phyloP scores from a whole-genome alignment of 2,888 invertebrate species.

The Galerucella pusilla region DNA sequence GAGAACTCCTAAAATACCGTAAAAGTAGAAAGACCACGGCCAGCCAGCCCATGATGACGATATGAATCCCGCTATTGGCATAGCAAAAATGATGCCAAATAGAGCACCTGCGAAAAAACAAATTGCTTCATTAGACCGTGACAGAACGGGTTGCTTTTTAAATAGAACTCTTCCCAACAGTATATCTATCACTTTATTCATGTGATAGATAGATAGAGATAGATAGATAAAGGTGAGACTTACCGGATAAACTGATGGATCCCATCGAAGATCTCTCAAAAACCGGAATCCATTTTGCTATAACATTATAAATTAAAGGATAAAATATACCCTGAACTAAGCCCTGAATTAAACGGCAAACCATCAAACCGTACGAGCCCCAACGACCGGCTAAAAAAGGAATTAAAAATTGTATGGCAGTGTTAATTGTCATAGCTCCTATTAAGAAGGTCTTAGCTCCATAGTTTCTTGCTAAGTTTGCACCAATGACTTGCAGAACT shows the following conservation, averaged over 20 bases:
- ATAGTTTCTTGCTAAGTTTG: constrained; percentile 76
- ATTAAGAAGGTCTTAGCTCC: constrained; percentile 78
- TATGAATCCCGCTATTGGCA: constrained; percentile 79
- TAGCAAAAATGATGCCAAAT: constrained; percentile 80
- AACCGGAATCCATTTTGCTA: constrained; percentile 80
- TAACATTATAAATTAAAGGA: constrained; percentile 77
- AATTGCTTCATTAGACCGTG: not conserved
- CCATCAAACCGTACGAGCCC: constrained; percentile 72
- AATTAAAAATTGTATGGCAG: constrained; percentile 73
- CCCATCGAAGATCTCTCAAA: constrained; percentile 76
- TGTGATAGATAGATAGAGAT: too few relatives aligned
- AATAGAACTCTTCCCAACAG: too few relatives aligned
- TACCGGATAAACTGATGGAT: constrained; percentile 73
- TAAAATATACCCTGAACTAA: constrained; percentile 78
- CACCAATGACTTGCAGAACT: constrained; percentile 77
- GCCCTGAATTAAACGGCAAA: constrained; percentile 77
- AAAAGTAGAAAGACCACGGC: constrained; percentile 82
- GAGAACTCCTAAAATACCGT: constrained; percentile 72
- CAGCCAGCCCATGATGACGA: constrained; percentile 77
- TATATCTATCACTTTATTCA: too few relatives aligned
- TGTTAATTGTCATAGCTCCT: constrained; percentile 69
- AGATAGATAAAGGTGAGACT: too few relatives aligned
- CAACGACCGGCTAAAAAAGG: constrained; percentile 74
- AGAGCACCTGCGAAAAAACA: constrained; percentile 69
- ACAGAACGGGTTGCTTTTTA: not conserved